Conservation (phyloP, 1,140 invertebrate genomes). For the Bursaphelenchus mucronatus region DNA sequence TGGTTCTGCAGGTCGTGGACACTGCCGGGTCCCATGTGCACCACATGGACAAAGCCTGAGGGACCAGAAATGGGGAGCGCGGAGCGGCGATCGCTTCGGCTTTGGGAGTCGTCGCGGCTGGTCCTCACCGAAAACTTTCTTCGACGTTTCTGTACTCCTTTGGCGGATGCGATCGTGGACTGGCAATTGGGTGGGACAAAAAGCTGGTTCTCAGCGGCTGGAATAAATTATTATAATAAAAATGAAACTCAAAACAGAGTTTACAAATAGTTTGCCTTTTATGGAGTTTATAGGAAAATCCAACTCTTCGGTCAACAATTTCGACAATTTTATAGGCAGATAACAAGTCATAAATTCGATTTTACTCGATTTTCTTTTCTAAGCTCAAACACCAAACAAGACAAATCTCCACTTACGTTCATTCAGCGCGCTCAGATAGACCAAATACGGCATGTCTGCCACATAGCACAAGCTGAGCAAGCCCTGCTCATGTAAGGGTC, state of each 20-base stretch:
- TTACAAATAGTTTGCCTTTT: too few relatives aligned
- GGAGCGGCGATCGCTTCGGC: slow-evolving; percentile 51
- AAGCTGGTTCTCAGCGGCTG: slow-evolving; percentile 61
- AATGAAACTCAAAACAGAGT: slow-evolving; percentile 34
- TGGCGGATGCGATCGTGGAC: slow-evolving; percentile 50
- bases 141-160: slow-evolving; percentile 59
- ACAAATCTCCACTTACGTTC: slow-evolving; percentile 67
- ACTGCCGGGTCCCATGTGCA: slow-evolving; percentile 94
- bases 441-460: slow-evolving; percentile 77
- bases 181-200: slow-evolving; percentile 47
- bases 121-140: slow-evolving; percentile 79
- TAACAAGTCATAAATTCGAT: too few relatives aligned
- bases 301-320: too few relatives aligned
- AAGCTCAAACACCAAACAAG: neutral
- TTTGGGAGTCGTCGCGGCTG: slow-evolving; percentile 64
- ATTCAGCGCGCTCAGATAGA: slow-evolving; percentile 78
- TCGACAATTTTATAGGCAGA: too few relatives aligned
- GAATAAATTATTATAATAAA: neutral
- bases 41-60: slow-evolving; percentile 95
- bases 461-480: slow-evolving; percentile 73
- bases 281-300: too few relatives aligned
- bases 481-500: slow-evolving; percentile 71
- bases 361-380: too few relatives aligned
- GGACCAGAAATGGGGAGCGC: slow-evolving; percentile 82
- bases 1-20: slow-evolving; percentile 82